phyloP scores from a whole-genome alignment of 1,140 invertebrate genomes.

The Bradysia coprophila region DNA sequence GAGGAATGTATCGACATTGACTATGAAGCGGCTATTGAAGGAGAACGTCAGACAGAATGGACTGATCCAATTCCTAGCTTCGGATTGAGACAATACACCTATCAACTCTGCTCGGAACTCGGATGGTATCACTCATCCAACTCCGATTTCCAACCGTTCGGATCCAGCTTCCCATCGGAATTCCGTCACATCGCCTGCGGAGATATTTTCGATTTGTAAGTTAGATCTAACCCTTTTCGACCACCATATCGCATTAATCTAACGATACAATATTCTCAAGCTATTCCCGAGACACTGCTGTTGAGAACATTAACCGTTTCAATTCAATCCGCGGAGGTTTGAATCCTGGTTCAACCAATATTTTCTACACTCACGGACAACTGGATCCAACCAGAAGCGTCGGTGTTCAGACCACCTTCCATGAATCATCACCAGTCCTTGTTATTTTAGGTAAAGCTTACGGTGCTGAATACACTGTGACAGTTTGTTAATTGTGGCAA shows the following conservation, averaged over 20 bases:
- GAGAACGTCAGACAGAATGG: too few relatives aligned
- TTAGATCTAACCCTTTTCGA: conserved; percentile 16
- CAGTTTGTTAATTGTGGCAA: conserved; percentile 5
- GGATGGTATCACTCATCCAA: conserved; percentile 51
- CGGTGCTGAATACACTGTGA: neutral
- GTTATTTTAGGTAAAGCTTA: neutral
- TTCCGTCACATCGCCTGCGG: neutral
- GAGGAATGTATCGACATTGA: neutral
- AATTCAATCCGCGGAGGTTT: conserved; percentile 37
- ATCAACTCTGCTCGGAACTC: conserved; percentile 56
- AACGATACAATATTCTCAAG: neutral
- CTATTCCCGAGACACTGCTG: neutral
- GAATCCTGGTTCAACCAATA: conserved; percentile 29
- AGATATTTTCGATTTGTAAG: neutral
- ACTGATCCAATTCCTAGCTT: neutral
- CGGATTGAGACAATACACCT: conserved; percentile 36
- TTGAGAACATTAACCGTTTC: conserved; percentile 25
- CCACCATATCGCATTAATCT: too few relatives aligned
- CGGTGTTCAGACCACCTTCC: conserved; percentile 7
- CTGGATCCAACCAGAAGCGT: conserved; percentile 37
- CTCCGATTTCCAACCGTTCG: conserved; percentile 38
- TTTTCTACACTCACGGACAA: conserved; percentile 41
- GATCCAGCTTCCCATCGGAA: conserved; percentile 16
- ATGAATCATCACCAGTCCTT: neutral
- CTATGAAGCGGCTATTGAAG: neutral